These are phyloP conservation scores for Acanthisitta chloris DNA, from an alignment of 2,113 vertebrate species.

Conservation along the genomic window DNA sequence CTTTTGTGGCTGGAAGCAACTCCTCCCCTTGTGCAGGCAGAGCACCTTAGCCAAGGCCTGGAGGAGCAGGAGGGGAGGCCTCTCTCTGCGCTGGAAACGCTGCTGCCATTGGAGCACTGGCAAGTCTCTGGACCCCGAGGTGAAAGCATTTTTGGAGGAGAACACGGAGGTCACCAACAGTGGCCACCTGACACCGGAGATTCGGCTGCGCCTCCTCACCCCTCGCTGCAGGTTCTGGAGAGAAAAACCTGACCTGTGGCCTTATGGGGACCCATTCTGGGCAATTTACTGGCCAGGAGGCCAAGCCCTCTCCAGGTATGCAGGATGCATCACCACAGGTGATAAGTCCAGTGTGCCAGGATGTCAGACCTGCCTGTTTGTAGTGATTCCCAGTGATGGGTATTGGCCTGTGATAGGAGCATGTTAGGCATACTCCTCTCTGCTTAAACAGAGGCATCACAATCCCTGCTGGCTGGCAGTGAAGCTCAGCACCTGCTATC, in stretches of 20 bases:
- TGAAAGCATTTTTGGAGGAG: constrained; percentile 79
- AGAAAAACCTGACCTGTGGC: constrained; percentile 87
- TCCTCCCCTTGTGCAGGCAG: not conserved
- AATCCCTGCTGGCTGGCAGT: not conserved
- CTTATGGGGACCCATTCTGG: constrained; percentile 90
- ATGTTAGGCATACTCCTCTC: not conserved
- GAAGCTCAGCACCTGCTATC: not conserved
- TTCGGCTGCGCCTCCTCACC: constrained; percentile 86
- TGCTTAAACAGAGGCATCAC: not conserved
- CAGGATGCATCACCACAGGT: not conserved
- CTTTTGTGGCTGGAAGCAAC: not conserved
- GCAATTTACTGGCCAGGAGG: constrained; percentile 97
- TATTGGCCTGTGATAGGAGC: not conserved
- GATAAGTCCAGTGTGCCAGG: not conserved
- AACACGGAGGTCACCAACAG: constrained; percentile 83
- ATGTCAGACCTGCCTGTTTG: not conserved
- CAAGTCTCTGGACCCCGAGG: constrained; percentile 15
- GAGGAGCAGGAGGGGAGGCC: not conserved
- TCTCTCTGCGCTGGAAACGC: not conserved
- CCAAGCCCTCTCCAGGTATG: constrained; percentile 88
- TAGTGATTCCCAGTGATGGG: not conserved
- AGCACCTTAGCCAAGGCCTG: not conserved
- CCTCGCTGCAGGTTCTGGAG: constrained; percentile 88
- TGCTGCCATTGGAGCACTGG: not conserved
- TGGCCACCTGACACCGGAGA: constrained; percentile 86